These are phyloP conservation scores for Rosalia funebris DNA, from an alignment of 2,888 invertebrate genomes.

Conservation along the genomic window DNA sequence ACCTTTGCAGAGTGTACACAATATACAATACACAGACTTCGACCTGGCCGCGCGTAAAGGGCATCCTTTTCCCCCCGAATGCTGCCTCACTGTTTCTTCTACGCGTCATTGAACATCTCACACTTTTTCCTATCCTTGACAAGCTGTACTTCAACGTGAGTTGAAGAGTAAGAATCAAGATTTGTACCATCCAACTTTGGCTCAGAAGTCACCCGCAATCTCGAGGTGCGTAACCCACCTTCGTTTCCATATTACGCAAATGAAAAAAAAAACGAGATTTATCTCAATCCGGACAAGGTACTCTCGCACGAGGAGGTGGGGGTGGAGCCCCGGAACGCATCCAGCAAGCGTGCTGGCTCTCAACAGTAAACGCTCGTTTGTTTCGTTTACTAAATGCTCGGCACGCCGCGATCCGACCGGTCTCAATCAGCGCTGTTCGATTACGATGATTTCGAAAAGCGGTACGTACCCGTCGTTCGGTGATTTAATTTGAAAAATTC, in stretches of 20 bases:
- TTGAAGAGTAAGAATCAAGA: too few relatives aligned
- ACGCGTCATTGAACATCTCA: too few relatives aligned
- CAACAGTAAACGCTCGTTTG: constrained; percentile 35
- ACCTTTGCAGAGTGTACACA: too few relatives aligned
- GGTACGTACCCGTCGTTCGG: constrained; percentile 11
- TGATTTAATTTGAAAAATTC: neutral
- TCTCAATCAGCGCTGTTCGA: constrained; percentile 32
- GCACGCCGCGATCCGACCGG: constrained; percentile 35
- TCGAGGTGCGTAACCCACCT: constrained; percentile 31
- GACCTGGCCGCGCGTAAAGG: too few relatives aligned
- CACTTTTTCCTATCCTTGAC: too few relatives aligned
- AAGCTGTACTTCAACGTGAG: too few relatives aligned
- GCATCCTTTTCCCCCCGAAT: too few relatives aligned
- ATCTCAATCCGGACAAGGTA: constrained; percentile 26
- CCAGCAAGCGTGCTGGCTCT: constrained; percentile 16
- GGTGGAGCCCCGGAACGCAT: constrained; percentile 21
- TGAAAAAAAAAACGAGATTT: constrained; percentile 27
- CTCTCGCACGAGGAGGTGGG: constrained; percentile 28
- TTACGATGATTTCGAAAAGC: constrained; percentile 36
- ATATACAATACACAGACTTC: too few relatives aligned
- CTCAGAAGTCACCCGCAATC: too few relatives aligned
- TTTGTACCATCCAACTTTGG: too few relatives aligned
- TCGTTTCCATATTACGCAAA: constrained; percentile 24
- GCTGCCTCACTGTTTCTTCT: too few relatives aligned
- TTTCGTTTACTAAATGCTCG: constrained; percentile 36